Conservation (phyloP, 2,888 invertebrate genomes). For the Pheosia gnoma region DNA sequence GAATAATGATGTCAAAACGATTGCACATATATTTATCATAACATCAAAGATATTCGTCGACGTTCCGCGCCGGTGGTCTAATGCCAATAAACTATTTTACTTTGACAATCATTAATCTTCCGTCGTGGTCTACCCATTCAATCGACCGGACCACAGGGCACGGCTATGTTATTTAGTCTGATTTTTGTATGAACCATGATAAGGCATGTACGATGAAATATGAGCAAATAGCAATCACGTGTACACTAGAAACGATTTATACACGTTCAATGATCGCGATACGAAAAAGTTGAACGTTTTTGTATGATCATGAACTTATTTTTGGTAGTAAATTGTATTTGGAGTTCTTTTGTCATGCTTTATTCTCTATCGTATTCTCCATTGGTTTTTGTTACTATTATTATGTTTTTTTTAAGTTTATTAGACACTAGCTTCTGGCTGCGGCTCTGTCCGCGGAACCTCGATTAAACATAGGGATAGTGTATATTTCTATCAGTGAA, state of each 20-base stretch:
- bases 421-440: too few relatives aligned
- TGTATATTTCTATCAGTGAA: too few relatives aligned
- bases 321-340: constrained; percentile 7
- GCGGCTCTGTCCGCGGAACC: too few relatives aligned
- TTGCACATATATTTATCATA: constrained; percentile 1
- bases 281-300: constrained; percentile 20
- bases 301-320: constrained; percentile 24
- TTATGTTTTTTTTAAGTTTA: too few relatives aligned
- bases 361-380: neutral
- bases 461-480: too few relatives aligned
- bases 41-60: constrained; percentile 7
- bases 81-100: constrained; percentile 45
- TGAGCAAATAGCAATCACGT: constrained; percentile 23
- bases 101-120: constrained; percentile 65
- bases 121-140: constrained; percentile 56
- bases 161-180: constrained; percentile 54
- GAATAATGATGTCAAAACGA: neutral
- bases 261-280: constrained; percentile 35
- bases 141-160: constrained; percentile 52
- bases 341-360: neutral
- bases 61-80: constrained; percentile 12
- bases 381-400: too few relatives aligned
- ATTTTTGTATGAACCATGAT: constrained; percentile 45
- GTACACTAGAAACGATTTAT: neutral
- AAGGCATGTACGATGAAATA: constrained; percentile 37